Conservation (phyloP, 1,140 invertebrate genomes). For the Nomia melanderi region DNA sequence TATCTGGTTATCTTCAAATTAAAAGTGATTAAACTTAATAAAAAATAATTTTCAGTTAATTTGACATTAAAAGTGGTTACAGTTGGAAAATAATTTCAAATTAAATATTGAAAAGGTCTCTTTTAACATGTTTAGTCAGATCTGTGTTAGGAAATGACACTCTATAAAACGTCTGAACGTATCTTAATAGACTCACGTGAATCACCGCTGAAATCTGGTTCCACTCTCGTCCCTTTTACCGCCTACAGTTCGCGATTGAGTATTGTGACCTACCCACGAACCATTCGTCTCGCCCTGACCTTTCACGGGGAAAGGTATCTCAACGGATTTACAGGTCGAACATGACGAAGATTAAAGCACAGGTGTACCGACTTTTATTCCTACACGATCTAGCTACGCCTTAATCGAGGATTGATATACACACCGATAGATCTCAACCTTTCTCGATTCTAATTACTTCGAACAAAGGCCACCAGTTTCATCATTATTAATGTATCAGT, state of each 20-base stretch:
- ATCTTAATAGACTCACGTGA: not conserved
- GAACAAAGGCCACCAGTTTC: not conserved
- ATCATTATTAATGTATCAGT: not conserved
- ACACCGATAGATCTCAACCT: not conserved
- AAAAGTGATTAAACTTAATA: no score
- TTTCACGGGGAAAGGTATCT: conserved; percentile 61
- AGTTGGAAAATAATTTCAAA: no score
- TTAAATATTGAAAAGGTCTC: no score
- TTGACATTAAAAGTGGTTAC: no score
- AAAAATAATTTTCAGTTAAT: no score
- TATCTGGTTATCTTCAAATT: no score
- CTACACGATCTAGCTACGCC: not conserved
- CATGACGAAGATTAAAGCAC: conserved; percentile 47
- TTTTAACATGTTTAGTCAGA: no score
- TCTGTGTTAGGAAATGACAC: no score
- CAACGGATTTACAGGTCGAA: conserved; percentile 43
- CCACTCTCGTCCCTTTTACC: conserved; percentile 28
- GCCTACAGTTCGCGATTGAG: conserved; percentile 28
- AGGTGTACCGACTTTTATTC: conserved; percentile 10
- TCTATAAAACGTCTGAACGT: no score
- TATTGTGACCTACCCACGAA: conserved; percentile 50
- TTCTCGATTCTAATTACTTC: not conserved
- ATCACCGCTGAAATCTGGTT: not conserved
- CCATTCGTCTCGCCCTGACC: conserved; percentile 59
- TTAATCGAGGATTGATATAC: not conserved